Base-by-base conservation (phyloP, 2,888 invertebrate genomes). In the Tuberolachnus salignus region DNA sequence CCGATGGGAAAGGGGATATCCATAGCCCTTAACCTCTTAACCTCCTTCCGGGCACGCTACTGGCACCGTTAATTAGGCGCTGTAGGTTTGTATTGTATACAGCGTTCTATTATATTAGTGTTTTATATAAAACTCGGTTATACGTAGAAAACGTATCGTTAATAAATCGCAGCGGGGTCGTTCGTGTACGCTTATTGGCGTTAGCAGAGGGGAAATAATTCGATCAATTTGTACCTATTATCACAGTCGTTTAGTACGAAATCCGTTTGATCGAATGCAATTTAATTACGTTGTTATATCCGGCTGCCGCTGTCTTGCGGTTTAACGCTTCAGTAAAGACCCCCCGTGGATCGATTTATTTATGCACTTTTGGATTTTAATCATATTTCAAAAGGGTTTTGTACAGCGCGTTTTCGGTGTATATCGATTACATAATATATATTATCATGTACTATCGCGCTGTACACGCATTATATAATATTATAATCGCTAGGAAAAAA, bases 261-360 rank as follows among this genome's bases (percentile, higher is more conserved):
- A 19, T 55, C 14, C 61, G 10, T 73, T 73, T 63, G 63, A 73
- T 73, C 34, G 21, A 21, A 73, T 63, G 21, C 63, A 73, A 73
- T 73, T 63, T 21, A 63, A 73, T 73, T 73, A 63, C 44, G 44
- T 44, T 21, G 42, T 34, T 23, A 72, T 72, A 14, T 53, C 19
- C 13, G 10, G n/a, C 23, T 26, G 34, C 34, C n/a, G 26, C 53
- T 16, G n/a, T n/a, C n/a, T n/a, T n/a, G 1, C 11, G 10, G 53
- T 69, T 69, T 42, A 69, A 69, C 49, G 23, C 51, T 11, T 73
- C 59, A 34, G 13, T 51, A 13, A 16, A 73, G 21, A 42, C 63
- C 13, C 63, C 9, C 34, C 61, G 63, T 42, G 51, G 42, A 42
- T 55, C 70, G 21, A 21, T 70, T 42, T 61, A 72, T 49, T n/a